Evolutionary conservation across 2,888 invertebrate genomes (phyloP), one percentile per base, ranked within the genome.

Genomic region (Hemicrepidius hirtus): DNA sequence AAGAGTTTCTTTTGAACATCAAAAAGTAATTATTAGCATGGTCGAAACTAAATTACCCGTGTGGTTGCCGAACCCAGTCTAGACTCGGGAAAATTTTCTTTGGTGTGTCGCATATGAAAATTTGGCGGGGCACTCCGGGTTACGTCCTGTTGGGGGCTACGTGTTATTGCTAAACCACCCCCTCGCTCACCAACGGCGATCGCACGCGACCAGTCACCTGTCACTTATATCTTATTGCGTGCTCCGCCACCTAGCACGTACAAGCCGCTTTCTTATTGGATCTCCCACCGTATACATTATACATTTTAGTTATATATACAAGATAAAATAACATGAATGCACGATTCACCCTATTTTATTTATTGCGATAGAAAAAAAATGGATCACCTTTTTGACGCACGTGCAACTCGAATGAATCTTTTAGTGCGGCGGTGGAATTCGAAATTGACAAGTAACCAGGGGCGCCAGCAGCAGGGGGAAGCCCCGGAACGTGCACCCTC

Each of bases 141-240:
- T 41, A 50, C 37, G 46, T 60, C 55, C 40, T 49, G 44, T 21
- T 20, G 40, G 40, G 59, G 62, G 16, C 40, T 37, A 18, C 70
- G 65, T 71, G 70, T 71, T 71, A 65, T 65, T 59, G 63, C 32
- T 18, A 57, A 68, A 49, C 68, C 21, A 59, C 72, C 73, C 72
- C 69, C 68, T 65, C 65, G 65, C 57, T 57, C 59, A 74, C 74
- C 63, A 76, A 55, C 68, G 76, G 76, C 73, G 75, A 75, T 77
- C 78, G 80, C 82, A 82, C 81, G 82, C 82, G 80, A 82, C 80
- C 78, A 81, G 79, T 82, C 81, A 81, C 80, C 81, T 82, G 82
- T 82, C 82, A 81, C 81, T 81, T 82, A 82, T 82, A 82, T 82
- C 82, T 82, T 82, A 81, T 82, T 81, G 82, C 82, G 82, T 82